Base-by-base conservation (phyloP, 2,113 vertebrate species). In the Hemichromis elongatus region DNA sequence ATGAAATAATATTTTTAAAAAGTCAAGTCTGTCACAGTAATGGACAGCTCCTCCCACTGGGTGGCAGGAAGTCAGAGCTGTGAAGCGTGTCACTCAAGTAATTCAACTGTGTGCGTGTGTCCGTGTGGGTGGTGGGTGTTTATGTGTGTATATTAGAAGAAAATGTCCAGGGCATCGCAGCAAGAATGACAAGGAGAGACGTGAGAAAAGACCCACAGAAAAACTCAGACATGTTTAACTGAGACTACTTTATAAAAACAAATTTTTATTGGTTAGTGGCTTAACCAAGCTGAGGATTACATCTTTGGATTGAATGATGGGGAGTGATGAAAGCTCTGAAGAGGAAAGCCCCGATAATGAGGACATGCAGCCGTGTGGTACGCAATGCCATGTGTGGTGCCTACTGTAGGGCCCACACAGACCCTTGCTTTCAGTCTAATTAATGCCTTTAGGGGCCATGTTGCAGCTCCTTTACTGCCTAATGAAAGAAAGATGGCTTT, bases 401-500 rank as follows among this genome's bases (percentile, higher is more conserved):
- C 88, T 89, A 89, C 92, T 89, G 87, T 86, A 53, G 42, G 79
- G 50, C 47, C 86, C 81, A 66, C 79, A 86, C 57, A 87, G 70
- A 78, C 57, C 82, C 84, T 33, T 33, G 6, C 73, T 86, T 87
- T 90, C 26, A 54, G 63, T 78, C 63, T 86, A 92, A 93, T 90
- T 84, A 92, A 94, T 88, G 85, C 73, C 91, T 87, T 68, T 3
- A 50, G 70, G 90, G 50, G 26, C 81, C 2, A 6, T 55, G 79
- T 78, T 89, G 80, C 87, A 13, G 81, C 54, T 85, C 75, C 78
- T 92, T 77, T 88, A 89, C 57, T 77, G n/a, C 63, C 52, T 94
- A 95, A 95, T 95, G 87, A 93, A 94, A 93, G 83, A 95, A 95
- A 93, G 83, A 94, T 94, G 89, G 47, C 81, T 89, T 79, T 53